Percentiles rank a stretch among this genome's conserved stretches.
Evolutionary conservation across 2,113 vertebrate genomes (phyloP).

Genomic region (Ramphastos sulfuratus): DNA sequence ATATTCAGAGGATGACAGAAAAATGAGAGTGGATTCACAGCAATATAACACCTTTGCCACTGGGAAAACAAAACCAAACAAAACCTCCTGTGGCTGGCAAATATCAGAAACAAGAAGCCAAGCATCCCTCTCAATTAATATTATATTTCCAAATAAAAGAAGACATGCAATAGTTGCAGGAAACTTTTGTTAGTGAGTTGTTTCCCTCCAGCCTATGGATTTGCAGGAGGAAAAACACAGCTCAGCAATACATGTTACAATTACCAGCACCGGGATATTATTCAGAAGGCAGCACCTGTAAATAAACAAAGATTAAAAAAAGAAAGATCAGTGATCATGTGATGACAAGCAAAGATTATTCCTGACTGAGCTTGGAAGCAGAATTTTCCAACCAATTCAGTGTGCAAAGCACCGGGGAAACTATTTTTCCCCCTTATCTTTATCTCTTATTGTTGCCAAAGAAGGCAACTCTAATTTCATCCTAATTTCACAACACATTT

Average conservation of each 20-base stretch:
- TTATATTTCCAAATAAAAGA: not conserved
- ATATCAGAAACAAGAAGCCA: not conserved
- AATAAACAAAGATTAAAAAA: not conserved
- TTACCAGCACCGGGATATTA: not conserved
- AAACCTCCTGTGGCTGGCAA: not conserved
- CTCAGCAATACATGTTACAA: not conserved
- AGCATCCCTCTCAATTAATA: not conserved
- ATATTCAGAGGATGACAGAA: not conserved
- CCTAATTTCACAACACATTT: not conserved
- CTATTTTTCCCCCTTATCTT: not conserved
- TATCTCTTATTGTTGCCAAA: not conserved
- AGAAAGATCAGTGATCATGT: not conserved
- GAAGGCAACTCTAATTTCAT: not conserved
- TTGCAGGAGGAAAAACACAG: not conserved
- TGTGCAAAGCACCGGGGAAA: not conserved
- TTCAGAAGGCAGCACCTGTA: not conserved
- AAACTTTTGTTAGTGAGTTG: not conserved
- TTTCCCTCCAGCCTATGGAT: not conserved
- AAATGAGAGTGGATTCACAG: not conserved
- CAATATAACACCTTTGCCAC: not conserved
- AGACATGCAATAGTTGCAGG: not conserved
- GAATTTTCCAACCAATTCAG: not conserved
- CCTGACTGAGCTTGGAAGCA: not conserved
- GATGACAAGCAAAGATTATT: not conserved
- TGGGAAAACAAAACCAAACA: not conserved